These are phyloP conservation scores for Cheilosia soror DNA, from an alignment of 2,888 invertebrate genomes.

Conservation along the genomic window DNA sequence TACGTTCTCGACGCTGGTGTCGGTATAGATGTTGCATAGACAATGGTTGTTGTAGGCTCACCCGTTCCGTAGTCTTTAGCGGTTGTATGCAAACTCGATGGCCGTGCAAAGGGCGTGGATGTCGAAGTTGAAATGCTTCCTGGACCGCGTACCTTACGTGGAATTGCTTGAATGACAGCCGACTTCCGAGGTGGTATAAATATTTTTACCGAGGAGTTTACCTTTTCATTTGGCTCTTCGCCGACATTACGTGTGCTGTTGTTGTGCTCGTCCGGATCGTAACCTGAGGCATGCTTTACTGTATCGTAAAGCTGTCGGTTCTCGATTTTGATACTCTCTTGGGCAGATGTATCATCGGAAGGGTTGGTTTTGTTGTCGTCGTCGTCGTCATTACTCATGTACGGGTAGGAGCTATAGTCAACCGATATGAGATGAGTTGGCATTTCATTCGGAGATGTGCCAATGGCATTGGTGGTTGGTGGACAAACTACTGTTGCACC, in stretches of 20 bases:
- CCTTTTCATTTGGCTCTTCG: background rate
- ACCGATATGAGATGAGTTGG: constrained; percentile 34
- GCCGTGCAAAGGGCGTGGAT: constrained; percentile 22
- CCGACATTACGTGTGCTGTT: background rate
- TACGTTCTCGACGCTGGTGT: constrained; percentile 66
- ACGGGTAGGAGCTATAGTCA: constrained; percentile 4
- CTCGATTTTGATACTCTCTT: constrained; percentile 53
- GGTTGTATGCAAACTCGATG: constrained; percentile 9
- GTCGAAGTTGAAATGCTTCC: constrained; percentile 25
- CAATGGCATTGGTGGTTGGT: background rate
- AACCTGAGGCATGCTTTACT: constrained; percentile 56
- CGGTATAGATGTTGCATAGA: constrained; percentile 78
- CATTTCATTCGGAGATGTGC: constrained; percentile 21
- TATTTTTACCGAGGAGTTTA: constrained; percentile 22
- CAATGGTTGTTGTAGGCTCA: constrained; percentile 77
- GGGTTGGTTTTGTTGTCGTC: background rate
- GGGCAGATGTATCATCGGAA: constrained; percentile 9
- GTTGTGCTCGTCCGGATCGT: constrained; percentile 25
- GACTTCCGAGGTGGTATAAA: constrained; percentile 41
- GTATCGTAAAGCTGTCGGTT: constrained; percentile 55
- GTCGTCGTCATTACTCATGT: background rate
- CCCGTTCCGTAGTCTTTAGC: constrained; percentile 48
- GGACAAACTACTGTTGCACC: background rate
- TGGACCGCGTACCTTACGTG: constrained; percentile 51
- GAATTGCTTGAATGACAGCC: constrained; percentile 55